Evolutionary conservation across 2,888 invertebrate genomes (phyloP), one percentile per base, ranked within the genome.

Genomic region (Leptopilina drosophilae): DNA sequence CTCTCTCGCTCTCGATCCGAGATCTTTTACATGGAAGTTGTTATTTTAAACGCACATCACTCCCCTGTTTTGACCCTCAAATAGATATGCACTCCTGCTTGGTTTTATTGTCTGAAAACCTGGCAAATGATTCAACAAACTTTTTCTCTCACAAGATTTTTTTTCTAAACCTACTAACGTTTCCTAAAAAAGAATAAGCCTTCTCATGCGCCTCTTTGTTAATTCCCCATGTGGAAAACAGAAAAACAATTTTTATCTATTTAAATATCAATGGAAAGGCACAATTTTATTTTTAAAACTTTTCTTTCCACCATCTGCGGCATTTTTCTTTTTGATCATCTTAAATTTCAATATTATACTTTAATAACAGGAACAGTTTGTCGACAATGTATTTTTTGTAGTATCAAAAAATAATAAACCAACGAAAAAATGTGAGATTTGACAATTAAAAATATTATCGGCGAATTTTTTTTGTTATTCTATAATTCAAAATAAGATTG

Each of bases 41-140:
- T 73, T 73, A 73, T 73, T 73, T 73, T 73, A 73, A 56, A 73
- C 53, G 49, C 49, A 33, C 33, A 33, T 33, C n/a, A 56, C 73
- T 56, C 56, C 56, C 62, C 20, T 73, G n/a, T 56, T 53, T 73
- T 40, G 56, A 40, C 53, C 53, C 73, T 40, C n/a, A 73, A 73
- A 73, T 73, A 73, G 73, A 56, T 33, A 33, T 53, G 33, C 73
- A n/a, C 56, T 73, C 56, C 69, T 69, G 69, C 69, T 53, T 53
- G 69, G 69, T 49, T 69, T 56, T 56, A 73, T 73, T 73, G 56
- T 73, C 53, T 56, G 40, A 56, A 73, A 73, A 73, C 33, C 56
- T 73, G 56, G 73, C n/a, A 56, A 73, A 59, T n/a, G 56, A 56
- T 73, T 56, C 56, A 9, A 73, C 73, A 73, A n/a, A 33, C 73